These are phyloP conservation scores for Folsomia manolachei DNA, from an alignment of 2,888 invertebrate genomes.

Conservation along the genomic window DNA sequence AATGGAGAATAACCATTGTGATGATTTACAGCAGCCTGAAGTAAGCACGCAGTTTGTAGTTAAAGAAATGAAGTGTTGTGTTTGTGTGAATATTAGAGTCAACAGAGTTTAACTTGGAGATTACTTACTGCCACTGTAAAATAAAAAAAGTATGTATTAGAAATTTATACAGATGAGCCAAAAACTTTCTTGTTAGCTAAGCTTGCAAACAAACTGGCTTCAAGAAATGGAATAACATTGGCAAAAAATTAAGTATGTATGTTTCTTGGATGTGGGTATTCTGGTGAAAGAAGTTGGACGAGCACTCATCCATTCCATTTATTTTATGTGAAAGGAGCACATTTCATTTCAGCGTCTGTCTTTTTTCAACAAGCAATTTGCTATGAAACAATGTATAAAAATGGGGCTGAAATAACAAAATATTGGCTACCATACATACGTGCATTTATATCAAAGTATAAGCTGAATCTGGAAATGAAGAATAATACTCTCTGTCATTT, in stretches of 20 bases:
- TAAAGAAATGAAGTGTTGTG: background rate
- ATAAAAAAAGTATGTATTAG: no score
- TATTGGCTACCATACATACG: conserved; percentile 6
- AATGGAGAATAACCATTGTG: no score
- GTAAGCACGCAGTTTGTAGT: no score
- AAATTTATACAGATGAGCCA: background rate
- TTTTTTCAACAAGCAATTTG: conserved; percentile 12
- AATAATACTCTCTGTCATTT: conserved; percentile 12
- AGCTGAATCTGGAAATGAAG: conserved; percentile 10
- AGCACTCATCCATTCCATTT: background rate
- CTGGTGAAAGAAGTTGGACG: no score
- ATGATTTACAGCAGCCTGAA: no score
- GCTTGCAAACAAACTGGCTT: background rate
- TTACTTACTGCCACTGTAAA: background rate
- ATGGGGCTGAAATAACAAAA: conserved; percentile 20
- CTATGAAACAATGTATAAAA: conserved; percentile 6
- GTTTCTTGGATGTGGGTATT: background rate
- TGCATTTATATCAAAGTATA: no score
- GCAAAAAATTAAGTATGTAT: background rate
- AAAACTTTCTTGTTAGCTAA: background rate
- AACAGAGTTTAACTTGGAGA: background rate
- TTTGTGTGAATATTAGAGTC: background rate
- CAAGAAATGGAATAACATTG: background rate
- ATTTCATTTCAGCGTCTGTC: conserved; percentile 6
- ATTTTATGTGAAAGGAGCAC: background rate